These are phyloP conservation scores for Miniopterus natalensis DNA, from an alignment of 2,113 vertebrate species.

Conservation along the genomic window DNA sequence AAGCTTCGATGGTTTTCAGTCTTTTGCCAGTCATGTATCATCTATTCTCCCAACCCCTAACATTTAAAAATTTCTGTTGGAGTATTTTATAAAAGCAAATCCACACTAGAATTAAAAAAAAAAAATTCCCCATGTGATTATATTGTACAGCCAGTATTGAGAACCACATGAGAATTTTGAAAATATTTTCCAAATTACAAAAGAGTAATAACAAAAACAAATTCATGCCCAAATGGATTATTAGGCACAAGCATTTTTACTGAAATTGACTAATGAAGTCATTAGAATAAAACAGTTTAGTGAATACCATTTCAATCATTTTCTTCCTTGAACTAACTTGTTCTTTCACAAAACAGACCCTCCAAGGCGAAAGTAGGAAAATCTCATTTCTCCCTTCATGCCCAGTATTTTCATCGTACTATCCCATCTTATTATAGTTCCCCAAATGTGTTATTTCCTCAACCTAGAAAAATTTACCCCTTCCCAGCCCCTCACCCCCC, in stretches of 20 bases:
- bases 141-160: not conserved
- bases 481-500: fast-evolving
- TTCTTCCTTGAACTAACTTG: not conserved
- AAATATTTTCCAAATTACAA: conserved; percentile 39
- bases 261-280: not conserved
- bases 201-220: conserved; percentile 43
- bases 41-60: not conserved
- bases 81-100: conserved; percentile 30
- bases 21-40: not conserved
- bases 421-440: not conserved
- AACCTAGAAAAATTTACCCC: not conserved
- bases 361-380: not conserved
- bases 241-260: not conserved
- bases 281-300: not conserved
- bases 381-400: not conserved
- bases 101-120: not conserved
- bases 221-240: not conserved
- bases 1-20: conserved; percentile 6
- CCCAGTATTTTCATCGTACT: not conserved
- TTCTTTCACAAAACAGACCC: not conserved
- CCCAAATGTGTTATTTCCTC: not conserved
- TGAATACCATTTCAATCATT: not conserved
- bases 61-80: conserved; percentile 1
- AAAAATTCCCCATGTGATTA: not conserved
- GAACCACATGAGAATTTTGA: not conserved